These are phyloP conservation scores for Dasysyrphus tricinctus DNA, from an alignment of 2,888 invertebrate species.

Conservation along the genomic window DNA sequence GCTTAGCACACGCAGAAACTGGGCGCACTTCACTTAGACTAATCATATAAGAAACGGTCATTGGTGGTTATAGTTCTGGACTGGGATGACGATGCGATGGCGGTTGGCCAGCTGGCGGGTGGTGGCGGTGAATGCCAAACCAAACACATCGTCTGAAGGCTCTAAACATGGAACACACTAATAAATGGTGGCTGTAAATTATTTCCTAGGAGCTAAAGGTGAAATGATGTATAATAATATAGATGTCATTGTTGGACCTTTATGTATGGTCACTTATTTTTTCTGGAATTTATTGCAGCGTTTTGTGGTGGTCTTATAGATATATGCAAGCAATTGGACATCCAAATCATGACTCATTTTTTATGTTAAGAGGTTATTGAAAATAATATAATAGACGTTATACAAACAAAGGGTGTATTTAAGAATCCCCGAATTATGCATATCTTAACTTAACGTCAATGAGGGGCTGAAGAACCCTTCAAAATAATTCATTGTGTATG, in stretches of 20 bases:
- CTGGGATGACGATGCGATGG: background rate
- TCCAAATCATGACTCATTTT: background rate
- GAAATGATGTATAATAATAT: conserved; percentile 47
- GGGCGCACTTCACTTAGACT: background rate
- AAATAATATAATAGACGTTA: too few species aligned
- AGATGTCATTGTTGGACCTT: conserved; percentile 39
- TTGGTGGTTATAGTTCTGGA: background rate
- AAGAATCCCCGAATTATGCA: too few species aligned
- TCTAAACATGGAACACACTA: conserved; percentile 28
- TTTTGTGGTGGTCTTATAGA: background rate
- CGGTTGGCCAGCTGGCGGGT: too few species aligned
- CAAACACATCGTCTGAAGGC: conserved; percentile 15
- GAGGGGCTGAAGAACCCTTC: too few species aligned
- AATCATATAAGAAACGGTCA: conserved; percentile 31
- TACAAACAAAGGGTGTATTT: too few species aligned
- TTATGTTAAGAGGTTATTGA: background rate
- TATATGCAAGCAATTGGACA: background rate
- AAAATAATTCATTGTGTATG: too few species aligned
- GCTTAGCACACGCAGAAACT: background rate
- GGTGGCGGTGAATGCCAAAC: background rate
- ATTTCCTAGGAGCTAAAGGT: conserved; percentile 39
- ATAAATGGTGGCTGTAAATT: conserved; percentile 36
- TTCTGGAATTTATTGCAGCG: background rate
- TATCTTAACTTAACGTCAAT: too few species aligned
- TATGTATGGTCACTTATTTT: conserved; percentile 19